phyloP scores from a whole-genome alignment of 2,797 vertebrate genomes.

The Lepus oiostolus region DNA sequence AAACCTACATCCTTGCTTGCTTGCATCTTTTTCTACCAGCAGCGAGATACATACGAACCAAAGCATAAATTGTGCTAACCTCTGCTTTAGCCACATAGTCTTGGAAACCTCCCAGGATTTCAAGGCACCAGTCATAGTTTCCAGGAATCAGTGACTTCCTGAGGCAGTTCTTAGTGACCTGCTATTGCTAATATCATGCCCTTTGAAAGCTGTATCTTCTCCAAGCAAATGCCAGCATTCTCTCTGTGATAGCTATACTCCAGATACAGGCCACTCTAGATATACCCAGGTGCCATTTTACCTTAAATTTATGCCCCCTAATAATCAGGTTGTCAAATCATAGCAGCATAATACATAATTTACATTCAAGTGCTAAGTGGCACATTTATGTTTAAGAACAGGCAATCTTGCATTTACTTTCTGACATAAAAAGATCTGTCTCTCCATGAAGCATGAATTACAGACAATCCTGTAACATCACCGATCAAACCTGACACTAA shows the following conservation, averaged over 20 bases:
- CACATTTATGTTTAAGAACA: constrained; percentile 55
- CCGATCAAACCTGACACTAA: constrained; percentile 26
- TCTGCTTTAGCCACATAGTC: constrained; percentile 40
- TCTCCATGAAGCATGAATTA: constrained; percentile 53
- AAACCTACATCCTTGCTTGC: not conserved
- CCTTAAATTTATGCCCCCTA: constrained; percentile 69
- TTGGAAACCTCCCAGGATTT: constrained; percentile 57
- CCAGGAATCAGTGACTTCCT: constrained; percentile 54
- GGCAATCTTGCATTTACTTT: constrained; percentile 19
- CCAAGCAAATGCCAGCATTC: constrained; percentile 42
- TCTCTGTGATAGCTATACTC: not conserved
- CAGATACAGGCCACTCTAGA: constrained; percentile 7
- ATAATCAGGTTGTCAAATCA: constrained; percentile 70
- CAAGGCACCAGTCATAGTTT: constrained; percentile 26
- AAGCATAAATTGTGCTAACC: constrained; percentile 11
- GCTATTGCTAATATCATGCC: constrained; percentile 10
- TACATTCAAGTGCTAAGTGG: constrained; percentile 62
- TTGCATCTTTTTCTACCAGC: not conserved
- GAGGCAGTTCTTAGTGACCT: constrained; percentile 33
- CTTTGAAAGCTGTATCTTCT: constrained; percentile 61
- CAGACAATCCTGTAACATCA: not conserved
- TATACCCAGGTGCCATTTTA: constrained; percentile 54
- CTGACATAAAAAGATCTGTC: constrained; percentile 51
- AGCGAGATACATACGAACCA: constrained; percentile 20
- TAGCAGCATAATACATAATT: constrained; percentile 59